Evolutionary conservation across 2,113 vertebrate species (phyloP).

Genomic region (Cebidichthys violaceus): DNA sequence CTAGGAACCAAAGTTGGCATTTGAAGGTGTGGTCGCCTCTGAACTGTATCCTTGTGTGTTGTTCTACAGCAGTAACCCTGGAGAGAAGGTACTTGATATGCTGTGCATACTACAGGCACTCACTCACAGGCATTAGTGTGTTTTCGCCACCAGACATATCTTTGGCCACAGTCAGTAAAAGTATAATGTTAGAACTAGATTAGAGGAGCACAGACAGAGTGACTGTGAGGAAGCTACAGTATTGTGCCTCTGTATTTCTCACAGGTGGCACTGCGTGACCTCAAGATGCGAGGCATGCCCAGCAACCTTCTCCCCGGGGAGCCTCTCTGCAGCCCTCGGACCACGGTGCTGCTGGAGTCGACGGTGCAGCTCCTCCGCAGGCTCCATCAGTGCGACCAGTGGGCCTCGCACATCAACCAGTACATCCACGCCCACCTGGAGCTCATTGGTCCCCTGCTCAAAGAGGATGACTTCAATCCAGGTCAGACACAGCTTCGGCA

Average conservation of each 20-base stretch:
- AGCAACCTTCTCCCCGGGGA: constrained; percentile 85
- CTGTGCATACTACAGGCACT: not conserved
- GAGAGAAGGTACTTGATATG: constrained; percentile 80
- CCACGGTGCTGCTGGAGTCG: constrained; percentile 83
- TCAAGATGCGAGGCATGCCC: constrained; percentile 87
- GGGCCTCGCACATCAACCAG: constrained; percentile 82
- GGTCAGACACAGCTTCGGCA: constrained; percentile 57
- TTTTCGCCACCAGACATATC: not conserved
- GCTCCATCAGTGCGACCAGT: constrained; percentile 82
- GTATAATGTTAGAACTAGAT: not conserved
- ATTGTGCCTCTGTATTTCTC: not conserved
- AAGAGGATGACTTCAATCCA: constrained; percentile 70
- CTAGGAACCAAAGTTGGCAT: constrained; percentile 86
- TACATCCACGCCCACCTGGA: constrained; percentile 82
- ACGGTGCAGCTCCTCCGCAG: constrained; percentile 81
- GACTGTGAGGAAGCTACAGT: not conserved
- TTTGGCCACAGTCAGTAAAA: not conserved
- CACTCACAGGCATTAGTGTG: no score
- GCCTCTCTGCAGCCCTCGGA: constrained; percentile 84
- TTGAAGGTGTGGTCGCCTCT: constrained; percentile 85
- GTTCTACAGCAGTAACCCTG: constrained; percentile 89
- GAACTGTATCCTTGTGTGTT: constrained; percentile 87
- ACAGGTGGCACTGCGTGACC: constrained; percentile 84
- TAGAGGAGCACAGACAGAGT: not conserved
- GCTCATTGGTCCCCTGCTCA: constrained; percentile 82